phyloP scores from a whole-genome alignment of 2,113 vertebrate species.

The Coreoperca whiteheadi region DNA sequence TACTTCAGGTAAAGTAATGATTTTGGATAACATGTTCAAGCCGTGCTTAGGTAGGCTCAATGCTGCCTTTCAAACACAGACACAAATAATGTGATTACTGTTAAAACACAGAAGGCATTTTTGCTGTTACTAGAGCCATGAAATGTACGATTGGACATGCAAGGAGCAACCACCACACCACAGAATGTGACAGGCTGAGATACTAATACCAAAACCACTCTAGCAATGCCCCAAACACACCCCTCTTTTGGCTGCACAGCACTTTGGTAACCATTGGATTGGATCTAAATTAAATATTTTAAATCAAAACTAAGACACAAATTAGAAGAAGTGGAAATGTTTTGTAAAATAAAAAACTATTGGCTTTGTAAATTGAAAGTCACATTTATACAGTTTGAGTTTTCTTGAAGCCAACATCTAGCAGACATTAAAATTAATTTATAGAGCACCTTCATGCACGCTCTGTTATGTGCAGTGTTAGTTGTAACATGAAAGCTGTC shows the following conservation, averaged over 20 bases:
- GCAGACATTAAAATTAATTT: not conserved
- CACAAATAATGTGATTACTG: not conserved
- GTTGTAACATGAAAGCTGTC: not conserved
- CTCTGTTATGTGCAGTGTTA: not conserved
- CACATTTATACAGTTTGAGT: too few species aligned
- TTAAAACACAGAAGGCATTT: not conserved
- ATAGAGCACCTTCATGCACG: not conserved
- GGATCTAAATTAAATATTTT: not conserved
- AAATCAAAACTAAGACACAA: not conserved
- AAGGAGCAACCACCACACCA: not conserved
- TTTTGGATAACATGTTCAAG: not conserved
- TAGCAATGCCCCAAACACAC: not conserved
- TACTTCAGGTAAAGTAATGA: slow-evolving; percentile 81
- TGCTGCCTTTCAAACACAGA: not conserved
- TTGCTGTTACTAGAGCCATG: too few species aligned
- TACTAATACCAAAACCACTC: not conserved
- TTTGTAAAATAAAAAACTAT: too few species aligned
- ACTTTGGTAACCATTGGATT: too few species aligned
- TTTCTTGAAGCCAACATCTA: not conserved
- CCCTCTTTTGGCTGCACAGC: too few species aligned
- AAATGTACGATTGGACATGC: too few species aligned
- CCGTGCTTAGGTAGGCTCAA: not conserved
- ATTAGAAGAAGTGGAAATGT: too few species aligned
- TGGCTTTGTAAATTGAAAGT: too few species aligned
- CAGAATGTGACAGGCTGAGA: not conserved